phyloP scores from a whole-genome alignment of 1,140 invertebrate genomes.

The Philotrypesis tridentata region DNA sequence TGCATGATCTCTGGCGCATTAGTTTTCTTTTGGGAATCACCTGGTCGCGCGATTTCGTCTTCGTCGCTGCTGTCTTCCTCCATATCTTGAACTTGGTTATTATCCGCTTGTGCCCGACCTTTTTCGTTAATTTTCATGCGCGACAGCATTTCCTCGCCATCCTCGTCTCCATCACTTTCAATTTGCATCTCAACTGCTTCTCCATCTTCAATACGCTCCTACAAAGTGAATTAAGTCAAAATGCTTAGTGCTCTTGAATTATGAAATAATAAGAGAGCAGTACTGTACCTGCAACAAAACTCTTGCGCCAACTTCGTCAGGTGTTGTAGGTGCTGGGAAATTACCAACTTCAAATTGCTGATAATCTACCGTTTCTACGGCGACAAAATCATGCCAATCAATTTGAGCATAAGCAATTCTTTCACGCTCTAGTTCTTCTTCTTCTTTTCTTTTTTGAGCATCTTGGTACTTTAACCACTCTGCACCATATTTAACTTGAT shows the following conservation, averaged over 20 bases:
- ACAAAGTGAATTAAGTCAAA: slow-evolving; percentile 64
- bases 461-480: slow-evolving; percentile 98
- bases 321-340: slow-evolving; percentile 97
- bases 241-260: slow-evolving; percentile 89
- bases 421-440: slow-evolving; percentile 96
- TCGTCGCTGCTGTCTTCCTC: slow-evolving; percentile 91
- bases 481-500: slow-evolving; percentile 94
- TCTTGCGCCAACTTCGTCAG: slow-evolving; percentile 95
- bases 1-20: slow-evolving; percentile 73
- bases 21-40: slow-evolving; percentile 72
- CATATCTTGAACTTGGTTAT: slow-evolving; percentile 88
- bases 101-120: slow-evolving; percentile 81
- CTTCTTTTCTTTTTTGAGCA: slow-evolving; percentile 91
- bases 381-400: slow-evolving; percentile 99
- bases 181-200: slow-evolving; percentile 90
- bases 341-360: slow-evolving; percentile 96
- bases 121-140: slow-evolving; percentile 76
- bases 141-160: slow-evolving; percentile 86
- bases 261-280: neutral
- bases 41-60: slow-evolving; percentile 64
- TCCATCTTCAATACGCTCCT: slow-evolving; percentile 78
- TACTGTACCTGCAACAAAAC: slow-evolving; percentile 87
- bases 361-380: slow-evolving; percentile 99
- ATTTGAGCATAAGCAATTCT: slow-evolving; percentile 97
- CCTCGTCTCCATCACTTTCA: slow-evolving; percentile 82